Evolutionary conservation across 2,888 invertebrate species (phyloP).

Genomic region (Perizoma flavofasciatum): DNA sequence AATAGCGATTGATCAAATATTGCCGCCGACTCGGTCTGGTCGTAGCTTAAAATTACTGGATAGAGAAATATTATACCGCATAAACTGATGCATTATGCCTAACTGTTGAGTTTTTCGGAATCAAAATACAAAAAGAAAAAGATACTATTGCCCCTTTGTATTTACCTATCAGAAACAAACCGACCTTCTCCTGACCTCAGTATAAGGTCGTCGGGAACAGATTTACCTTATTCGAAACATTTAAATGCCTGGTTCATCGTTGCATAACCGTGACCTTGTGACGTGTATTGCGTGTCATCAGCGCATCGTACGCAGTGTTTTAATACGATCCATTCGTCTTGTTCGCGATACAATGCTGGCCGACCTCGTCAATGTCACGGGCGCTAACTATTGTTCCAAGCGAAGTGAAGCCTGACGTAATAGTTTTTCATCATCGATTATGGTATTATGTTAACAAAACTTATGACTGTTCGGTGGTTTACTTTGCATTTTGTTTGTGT

Average conservation of each 20-base stretch:
- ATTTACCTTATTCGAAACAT: conserved; percentile 31
- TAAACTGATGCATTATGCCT: too few relatives aligned
- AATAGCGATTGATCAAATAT: too few relatives aligned
- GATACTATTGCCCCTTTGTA: neutral
- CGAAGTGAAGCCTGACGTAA: conserved; percentile 53
- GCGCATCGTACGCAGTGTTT: conserved; percentile 36
- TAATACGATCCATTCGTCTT: conserved; percentile 50
- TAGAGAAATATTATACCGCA: too few relatives aligned
- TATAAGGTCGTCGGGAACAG: conserved; percentile 55
- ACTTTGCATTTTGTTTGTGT: too few relatives aligned
- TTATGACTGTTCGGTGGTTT: conserved; percentile 10
- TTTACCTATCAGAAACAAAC: conserved; percentile 40
- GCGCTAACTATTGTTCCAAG: conserved; percentile 50
- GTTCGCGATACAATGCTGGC: conserved; percentile 51
- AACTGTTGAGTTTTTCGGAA: too few relatives aligned
- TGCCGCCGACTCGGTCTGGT: too few relatives aligned
- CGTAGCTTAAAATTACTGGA: too few relatives aligned
- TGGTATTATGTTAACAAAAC: conserved; percentile 28
- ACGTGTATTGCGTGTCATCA: conserved; percentile 50
- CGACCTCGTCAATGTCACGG: conserved; percentile 71
- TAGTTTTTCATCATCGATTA: conserved; percentile 48
- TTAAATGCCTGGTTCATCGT: conserved; percentile 29
- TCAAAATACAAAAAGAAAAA: too few relatives aligned
- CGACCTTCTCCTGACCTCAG: conserved; percentile 64
- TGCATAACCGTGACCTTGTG: conserved; percentile 50